Conservation (phyloP, 2,797 vertebrate species). For the Carapus acus region DNA sequence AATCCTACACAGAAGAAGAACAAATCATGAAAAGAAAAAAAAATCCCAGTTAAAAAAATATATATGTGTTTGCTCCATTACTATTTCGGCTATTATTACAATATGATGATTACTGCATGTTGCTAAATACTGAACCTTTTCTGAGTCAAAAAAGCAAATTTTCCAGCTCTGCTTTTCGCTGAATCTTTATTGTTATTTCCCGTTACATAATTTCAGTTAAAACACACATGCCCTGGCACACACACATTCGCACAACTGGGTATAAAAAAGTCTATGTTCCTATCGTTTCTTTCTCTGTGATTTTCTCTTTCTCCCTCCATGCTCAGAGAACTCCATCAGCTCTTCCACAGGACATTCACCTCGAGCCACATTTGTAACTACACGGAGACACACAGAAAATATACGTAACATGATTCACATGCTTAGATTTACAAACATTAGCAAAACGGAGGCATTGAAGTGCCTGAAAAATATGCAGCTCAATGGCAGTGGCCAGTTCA, state of each 20-base stretch:
- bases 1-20: not conserved
- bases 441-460: slow-evolving; percentile 6
- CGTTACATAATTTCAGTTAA: slow-evolving; percentile 42
- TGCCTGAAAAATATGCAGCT: slow-evolving; percentile 2
- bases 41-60: no score
- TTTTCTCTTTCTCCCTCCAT: slow-evolving; percentile 4
- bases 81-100: no score
- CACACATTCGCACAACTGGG: slow-evolving; percentile 34
- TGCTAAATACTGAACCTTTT: no score
- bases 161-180: slow-evolving; percentile 46
- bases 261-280: slow-evolving; percentile 21
- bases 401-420: slow-evolving; percentile 9
- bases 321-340: slow-evolving; percentile 1
- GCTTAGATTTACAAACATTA: slow-evolving; percentile 8
- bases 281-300: not conserved
- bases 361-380: not conserved
- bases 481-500: not conserved
- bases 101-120: no score
- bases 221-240: slow-evolving; percentile 18
- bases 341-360: not conserved
- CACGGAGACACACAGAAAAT: slow-evolving; percentile 9
- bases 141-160: slow-evolving; percentile 38
- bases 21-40: no score
- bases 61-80: no score
- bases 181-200: slow-evolving; percentile 52